Base-by-base conservation (phyloP, 2,797 vertebrate genomes). In the Lates japonicus region DNA sequence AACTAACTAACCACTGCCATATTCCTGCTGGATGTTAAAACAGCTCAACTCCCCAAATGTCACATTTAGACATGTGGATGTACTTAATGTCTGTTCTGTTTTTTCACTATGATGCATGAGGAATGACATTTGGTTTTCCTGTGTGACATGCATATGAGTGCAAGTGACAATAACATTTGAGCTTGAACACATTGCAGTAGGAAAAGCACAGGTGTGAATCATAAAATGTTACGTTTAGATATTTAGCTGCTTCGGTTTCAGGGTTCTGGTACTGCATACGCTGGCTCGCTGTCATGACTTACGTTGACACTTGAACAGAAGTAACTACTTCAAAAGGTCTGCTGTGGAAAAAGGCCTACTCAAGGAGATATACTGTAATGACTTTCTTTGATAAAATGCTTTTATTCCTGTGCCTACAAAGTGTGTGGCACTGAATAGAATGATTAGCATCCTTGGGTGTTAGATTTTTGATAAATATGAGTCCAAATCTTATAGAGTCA, bases 301-400 rank as follows among this genome's bases (percentile, higher is more conserved):
- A 55, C 54, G 70, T 25, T 7, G 49, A 70, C 59, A 46, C 57
- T 67, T 51, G 57, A 82, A 25, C 54, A 51, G 41, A 62, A 73
- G 52, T 46, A 59, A 59, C 46, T 49, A 19, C 37, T 37, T 76
- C 42, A 59, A 65, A 73, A 62, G 44, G 60, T 63, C 49, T 73
- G 54, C 70, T 68, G 60, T 52, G 39, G 39, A 62, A 68, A 82
- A 83, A 29, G 33, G 4, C 42, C 31, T 65, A 16, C 33, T 65
- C 58, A 46, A 62, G 49, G 60, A 67, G 57, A 63, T 72, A 64
- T 42, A 62, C 17, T 49, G n/a, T 22, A 52, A 61, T 57, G 69
- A 57, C 68, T 74, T 52, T 77, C 22, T 63, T 60, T 49, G 48
- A 52, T 52, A 52, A n/a, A 52, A 52, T 49, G 19, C 19, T 17